Evolutionary conservation across 2,888 invertebrate species (phyloP), one percentile per base, ranked within the genome.

Genomic region (Drosophila neonasuta): DNA sequence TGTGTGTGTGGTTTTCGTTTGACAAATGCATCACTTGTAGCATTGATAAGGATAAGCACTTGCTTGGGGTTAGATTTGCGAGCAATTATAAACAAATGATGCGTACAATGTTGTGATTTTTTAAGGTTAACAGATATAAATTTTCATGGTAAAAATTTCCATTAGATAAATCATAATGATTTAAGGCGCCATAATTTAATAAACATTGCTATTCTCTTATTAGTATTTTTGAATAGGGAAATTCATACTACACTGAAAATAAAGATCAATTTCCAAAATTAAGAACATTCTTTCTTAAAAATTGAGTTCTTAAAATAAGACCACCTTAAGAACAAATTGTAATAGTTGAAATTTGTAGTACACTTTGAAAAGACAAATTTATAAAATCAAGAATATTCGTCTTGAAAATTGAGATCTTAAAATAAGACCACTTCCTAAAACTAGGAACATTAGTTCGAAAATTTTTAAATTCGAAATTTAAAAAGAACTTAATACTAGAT

Each of bases 1-100:
- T 29, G 9, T 15, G 39, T 15, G 39, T 48, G 34, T 32, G 11
- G 8, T 8, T 57, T 30, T 34, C 39, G 44, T 55, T 48, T 29
- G 17, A 9, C 17, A 29, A 48, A 58, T 58, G 29, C 2, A 42
- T 11, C 17, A 58, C 3, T 49, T 32, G 2, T 13, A 15, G 24
- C 9, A 9, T 15, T 32, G n/a, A 32, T 24, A 36, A 34, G 34
- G 32, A 34, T 7, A 11, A 45, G 20, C 8, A 15, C 24, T 56
- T 45, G 20, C 24, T 45, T 13, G 20, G 6, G 13, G 2, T 20
- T 32, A 13, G 34, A 24, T 45, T 45, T 45, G 20, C 11, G n/a
- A 10, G 32, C 30, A 29, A 32, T 10, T 3, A 39, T 4, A 10
- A 34, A 24, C 45, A 24, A 34, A 45, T 13, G 42, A 4, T 10